A percentile compares a stretch with the other conserved stretches of the same genome.
Conservation (phyloP, 1,140 invertebrate species). For the Scylla paramamosain region DNA sequence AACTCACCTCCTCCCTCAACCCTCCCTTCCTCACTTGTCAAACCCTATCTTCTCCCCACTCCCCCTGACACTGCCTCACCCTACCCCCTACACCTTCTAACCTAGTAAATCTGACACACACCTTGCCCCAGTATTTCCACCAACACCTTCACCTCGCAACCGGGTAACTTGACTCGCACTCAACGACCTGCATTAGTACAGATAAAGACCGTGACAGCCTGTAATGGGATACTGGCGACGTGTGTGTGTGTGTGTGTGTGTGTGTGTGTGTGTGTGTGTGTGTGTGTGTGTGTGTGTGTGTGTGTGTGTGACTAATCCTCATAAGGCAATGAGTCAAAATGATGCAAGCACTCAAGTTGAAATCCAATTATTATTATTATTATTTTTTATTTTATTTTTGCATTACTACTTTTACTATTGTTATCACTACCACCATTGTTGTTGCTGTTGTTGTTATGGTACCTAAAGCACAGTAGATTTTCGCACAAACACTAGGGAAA, state of each 20-base stretch:
- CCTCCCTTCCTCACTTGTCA: neutral
- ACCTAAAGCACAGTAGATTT: too few relatives aligned
- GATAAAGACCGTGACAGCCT: neutral
- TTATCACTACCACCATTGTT: too few relatives aligned
- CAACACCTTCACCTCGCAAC: neutral
- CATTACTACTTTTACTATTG: too few relatives aligned
- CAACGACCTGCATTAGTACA: neutral
- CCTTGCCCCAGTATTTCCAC: neutral
- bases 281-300: conserved; percentile 20
- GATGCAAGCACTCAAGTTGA: too few relatives aligned
- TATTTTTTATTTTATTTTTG: too few relatives aligned
- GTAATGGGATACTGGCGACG: neutral
- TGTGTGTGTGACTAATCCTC: neutral
- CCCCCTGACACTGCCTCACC: neutral
- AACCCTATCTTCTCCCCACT: neutral
- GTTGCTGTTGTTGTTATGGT: too few relatives aligned
- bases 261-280: conserved; percentile 17
- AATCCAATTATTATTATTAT: too few relatives aligned
- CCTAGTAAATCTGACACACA: neutral
- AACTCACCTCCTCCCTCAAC: neutral
- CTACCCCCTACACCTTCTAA: neutral
- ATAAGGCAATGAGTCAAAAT: too few relatives aligned
- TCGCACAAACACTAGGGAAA: too few relatives aligned
- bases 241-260: conserved; percentile 13
- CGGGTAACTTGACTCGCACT: neutral